A percentile compares a stretch with the other conserved stretches of the same genome.
Evolutionary conservation across 2,888 invertebrate species (phyloP).

Genomic region (Coleophora flavipennella): DNA sequence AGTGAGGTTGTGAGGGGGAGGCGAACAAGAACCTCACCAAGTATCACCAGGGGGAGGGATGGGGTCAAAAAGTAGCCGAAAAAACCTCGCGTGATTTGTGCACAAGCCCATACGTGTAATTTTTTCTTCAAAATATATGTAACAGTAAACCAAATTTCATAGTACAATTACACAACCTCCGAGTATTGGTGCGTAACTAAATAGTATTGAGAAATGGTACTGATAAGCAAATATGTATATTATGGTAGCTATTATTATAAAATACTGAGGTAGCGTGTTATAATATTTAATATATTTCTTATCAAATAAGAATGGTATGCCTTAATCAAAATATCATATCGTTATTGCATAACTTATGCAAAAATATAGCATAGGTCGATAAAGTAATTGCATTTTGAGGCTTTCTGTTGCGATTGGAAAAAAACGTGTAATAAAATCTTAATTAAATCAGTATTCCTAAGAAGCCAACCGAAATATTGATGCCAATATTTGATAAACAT

Average conservation of each 20-base stretch:
- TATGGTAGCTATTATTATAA: not conserved
- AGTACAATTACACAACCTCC: constrained; percentile 25
- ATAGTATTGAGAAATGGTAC: constrained; percentile 14
- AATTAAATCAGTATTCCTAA: no score
- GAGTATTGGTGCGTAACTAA: constrained; percentile 30
- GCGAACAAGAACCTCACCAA: no score
- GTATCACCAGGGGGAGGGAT: no score
- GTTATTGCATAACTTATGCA: constrained; percentile 66
- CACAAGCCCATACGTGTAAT: no score
- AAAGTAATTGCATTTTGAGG: not conserved
- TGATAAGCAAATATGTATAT: no score
- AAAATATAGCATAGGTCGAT: constrained; percentile 19
- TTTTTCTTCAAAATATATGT: no score
- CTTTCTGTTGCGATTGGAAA: no score
- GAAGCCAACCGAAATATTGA: constrained; percentile 1
- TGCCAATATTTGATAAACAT: not conserved
- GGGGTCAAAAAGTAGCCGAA: no score
- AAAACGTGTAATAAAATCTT: no score
- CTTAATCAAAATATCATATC: constrained; percentile 67
- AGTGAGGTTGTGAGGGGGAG: no score
- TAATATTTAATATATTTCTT: constrained; percentile 40
- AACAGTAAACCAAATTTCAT: constrained; percentile 12
- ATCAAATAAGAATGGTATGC: constrained; percentile 68
- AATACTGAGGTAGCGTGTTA: constrained; percentile 9
- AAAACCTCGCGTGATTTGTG: no score